phyloP scores from a whole-genome alignment of 2,113 vertebrate genomes.

The Ariopsis seemanni region DNA sequence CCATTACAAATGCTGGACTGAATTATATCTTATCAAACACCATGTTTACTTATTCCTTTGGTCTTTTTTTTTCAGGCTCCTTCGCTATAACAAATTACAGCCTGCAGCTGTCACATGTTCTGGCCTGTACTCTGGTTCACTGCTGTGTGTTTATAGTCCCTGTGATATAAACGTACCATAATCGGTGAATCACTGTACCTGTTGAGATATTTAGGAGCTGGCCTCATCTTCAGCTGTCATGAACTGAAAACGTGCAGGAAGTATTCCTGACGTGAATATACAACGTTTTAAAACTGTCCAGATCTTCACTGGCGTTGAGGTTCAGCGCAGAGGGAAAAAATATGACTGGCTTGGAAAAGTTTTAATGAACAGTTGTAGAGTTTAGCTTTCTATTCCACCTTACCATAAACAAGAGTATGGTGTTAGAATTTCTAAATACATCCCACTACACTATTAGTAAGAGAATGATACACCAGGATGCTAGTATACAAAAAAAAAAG shows the following conservation, averaged over 20 bases:
- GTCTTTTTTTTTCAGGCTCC: constrained; percentile 50
- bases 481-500: neutral
- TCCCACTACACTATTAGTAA: no score
- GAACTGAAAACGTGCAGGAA: constrained; percentile 69
- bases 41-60: constrained; percentile 48
- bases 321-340: constrained; percentile 52
- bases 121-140: constrained; percentile 26
- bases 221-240: constrained; percentile 54
- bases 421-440: neutral
- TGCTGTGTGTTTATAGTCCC: constrained; percentile 42
- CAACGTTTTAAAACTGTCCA: constrained; percentile 69
- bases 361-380: constrained; percentile 8
- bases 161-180: constrained; percentile 47
- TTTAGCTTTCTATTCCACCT: neutral
- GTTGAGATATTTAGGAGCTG: constrained; percentile 55
- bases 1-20: constrained; percentile 31
- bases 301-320: constrained; percentile 62
- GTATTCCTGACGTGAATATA: constrained; percentile 67
- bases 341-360: neutral
- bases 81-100: constrained; percentile 34
- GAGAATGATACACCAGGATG: neutral
- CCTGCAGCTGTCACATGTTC: constrained; percentile 22
- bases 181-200: constrained; percentile 28
- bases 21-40: constrained; percentile 43
- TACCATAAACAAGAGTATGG: neutral